phyloP scores from a whole-genome alignment of 2,797 vertebrate genomes.

The Champsocephalus gunnari region DNA sequence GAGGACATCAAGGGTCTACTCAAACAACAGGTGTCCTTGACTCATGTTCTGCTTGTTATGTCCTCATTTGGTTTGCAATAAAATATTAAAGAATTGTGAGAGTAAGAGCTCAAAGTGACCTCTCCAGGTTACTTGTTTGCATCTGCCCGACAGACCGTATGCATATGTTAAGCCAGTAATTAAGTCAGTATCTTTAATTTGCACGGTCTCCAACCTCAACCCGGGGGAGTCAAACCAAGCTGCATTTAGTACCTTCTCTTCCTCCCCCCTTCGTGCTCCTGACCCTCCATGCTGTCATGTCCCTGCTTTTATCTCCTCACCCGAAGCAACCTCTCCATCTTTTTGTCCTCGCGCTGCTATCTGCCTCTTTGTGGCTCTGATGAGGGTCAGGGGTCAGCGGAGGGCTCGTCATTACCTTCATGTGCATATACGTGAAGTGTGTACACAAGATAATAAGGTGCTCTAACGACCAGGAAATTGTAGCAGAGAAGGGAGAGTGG shows the following conservation, averaged over 20 bases:
- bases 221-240: conserved; percentile 8
- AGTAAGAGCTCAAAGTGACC: no score
- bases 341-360: conserved; percentile 56
- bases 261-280: conserved; percentile 16
- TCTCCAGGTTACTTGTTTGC: no score
- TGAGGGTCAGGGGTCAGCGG: conserved; percentile 70
- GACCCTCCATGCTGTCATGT: conserved; percentile 56
- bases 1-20: no score
- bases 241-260: background rate
- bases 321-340: conserved; percentile 62
- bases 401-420: conserved; percentile 52
- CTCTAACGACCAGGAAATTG: conserved; percentile 49
- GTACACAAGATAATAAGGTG: conserved; percentile 53
- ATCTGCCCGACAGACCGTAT: no score
- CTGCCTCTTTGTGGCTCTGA: conserved; percentile 67
- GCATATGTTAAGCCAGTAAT: no score
- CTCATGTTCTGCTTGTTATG: no score
- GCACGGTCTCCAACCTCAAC: conserved; percentile 14
- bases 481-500: background rate
- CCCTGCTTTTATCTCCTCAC: conserved; percentile 69
- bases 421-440: conserved; percentile 36
- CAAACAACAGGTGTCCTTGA: no score
- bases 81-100: no score
- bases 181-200: background rate
- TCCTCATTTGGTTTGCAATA: no score